A percentile compares a stretch with the other conserved stretches of the same genome.
phyloP scores from a whole-genome alignment of 2,797 vertebrate genomes.

The Euthynnus affinis region DNA sequence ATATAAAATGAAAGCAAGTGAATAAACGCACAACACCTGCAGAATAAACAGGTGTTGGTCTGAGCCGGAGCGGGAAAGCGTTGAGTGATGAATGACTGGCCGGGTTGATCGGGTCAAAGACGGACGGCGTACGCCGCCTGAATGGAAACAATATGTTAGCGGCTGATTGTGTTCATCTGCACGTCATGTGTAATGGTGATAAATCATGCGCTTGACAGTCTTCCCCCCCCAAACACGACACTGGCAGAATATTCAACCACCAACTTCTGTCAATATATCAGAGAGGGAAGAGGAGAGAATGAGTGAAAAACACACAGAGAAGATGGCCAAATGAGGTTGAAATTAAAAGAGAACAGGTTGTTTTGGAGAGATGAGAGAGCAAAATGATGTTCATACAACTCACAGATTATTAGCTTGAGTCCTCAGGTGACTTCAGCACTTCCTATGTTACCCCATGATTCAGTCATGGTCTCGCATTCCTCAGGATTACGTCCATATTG shows the following conservation, averaged over 20 bases:
- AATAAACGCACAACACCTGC: background rate
- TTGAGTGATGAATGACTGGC: slow-evolving; percentile 26
- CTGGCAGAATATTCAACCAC: slow-evolving; percentile 56
- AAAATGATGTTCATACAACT: too few species aligned
- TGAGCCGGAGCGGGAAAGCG: background rate
- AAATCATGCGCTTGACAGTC: slow-evolving; percentile 64
- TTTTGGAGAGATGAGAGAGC: too few species aligned
- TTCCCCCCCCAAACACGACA: slow-evolving; percentile 7
- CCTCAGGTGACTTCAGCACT: too few species aligned
- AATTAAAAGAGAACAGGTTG: background rate
- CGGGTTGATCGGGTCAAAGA: slow-evolving; percentile 35
- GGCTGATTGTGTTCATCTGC: slow-evolving; percentile 36
- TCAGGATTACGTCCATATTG: too few species aligned
- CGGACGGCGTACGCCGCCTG: background rate
- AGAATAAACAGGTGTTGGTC: background rate
- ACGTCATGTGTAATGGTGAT: slow-evolving; percentile 39
- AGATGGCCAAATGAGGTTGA: background rate
- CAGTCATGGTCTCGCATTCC: too few species aligned
- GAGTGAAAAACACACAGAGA: too few species aligned
- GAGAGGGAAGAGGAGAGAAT: background rate
- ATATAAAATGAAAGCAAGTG: background rate
- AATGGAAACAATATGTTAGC: slow-evolving; percentile 38
- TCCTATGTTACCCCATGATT: too few species aligned
- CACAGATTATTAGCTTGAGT: background rate
- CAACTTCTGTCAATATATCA: slow-evolving; percentile 16